These are phyloP conservation scores for Epizoanthus illoricatus DNA, from an alignment of 92 coral and sea anemone genomes.

Conservation along the genomic window DNA sequence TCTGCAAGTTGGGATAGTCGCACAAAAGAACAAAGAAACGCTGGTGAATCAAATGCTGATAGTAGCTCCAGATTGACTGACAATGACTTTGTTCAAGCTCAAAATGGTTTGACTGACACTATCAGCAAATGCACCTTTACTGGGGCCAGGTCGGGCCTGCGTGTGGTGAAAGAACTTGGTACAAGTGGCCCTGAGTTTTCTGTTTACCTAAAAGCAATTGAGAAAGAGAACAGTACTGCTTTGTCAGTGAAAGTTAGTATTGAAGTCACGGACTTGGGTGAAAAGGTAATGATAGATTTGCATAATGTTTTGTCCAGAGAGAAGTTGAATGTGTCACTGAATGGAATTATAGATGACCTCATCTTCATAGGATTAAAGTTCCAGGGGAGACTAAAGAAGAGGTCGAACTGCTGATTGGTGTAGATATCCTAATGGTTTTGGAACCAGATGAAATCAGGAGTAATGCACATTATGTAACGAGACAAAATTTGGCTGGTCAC, in stretches of 20 bases:
- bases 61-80: no score
- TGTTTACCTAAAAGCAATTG: constrained; percentile 47
- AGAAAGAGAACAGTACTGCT: constrained; percentile 35
- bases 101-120: background rate
- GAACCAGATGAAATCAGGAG: constrained; percentile 49
- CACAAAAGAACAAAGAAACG: constrained; percentile 10
- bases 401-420: constrained; percentile 56
- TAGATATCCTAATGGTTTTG: constrained; percentile 48
- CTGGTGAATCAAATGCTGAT: background rate
- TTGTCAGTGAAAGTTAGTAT: constrained; percentile 30
- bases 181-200: constrained; percentile 25
- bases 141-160: constrained; percentile 35
- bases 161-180: constrained; percentile 42
- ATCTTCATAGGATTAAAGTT: constrained; percentile 36
- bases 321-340: background rate
- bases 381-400: constrained; percentile 21
- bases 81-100: background rate
- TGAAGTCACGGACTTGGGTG: constrained; percentile 53
- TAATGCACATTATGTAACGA: constrained; percentile 56
- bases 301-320: constrained; percentile 39
- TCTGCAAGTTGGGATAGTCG: background rate
- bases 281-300: constrained; percentile 50
- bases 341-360: constrained; percentile 52
- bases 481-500: constrained; percentile 64
- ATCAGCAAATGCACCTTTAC: background rate